Conservation (phyloP, 2,888 invertebrate species). For the Nemotelus pantherinus region DNA sequence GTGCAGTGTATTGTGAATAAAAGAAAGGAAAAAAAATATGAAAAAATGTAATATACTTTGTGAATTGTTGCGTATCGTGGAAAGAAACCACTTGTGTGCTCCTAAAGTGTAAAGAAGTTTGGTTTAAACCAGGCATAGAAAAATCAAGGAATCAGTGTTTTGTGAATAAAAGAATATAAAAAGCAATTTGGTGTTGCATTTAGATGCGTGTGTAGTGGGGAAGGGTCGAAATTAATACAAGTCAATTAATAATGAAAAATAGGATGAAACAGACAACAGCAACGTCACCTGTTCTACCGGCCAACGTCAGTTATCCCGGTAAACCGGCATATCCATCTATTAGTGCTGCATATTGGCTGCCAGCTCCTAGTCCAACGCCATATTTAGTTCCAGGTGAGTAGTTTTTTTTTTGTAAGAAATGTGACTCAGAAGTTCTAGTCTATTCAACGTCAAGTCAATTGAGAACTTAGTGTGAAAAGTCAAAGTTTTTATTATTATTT, state of each 20-base stretch:
- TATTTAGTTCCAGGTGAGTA: constrained; percentile 83
- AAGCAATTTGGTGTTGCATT: too few species aligned
- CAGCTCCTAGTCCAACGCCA: constrained; percentile 80
- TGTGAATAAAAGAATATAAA: too few species aligned
- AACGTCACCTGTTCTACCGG: constrained; percentile 3
- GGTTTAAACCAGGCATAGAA: too few species aligned
- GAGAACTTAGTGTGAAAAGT: too few species aligned
- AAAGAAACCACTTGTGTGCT: background rate
- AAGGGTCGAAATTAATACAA: background rate
- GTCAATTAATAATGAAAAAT: constrained; percentile 54
- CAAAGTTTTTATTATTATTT: too few species aligned
- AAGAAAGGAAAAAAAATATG: background rate
- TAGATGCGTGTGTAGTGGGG: too few species aligned
- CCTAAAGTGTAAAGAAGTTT: background rate
- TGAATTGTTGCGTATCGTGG: background rate
- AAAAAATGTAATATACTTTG: background rate
- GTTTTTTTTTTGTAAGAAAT: too few species aligned
- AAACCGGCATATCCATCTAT: constrained; percentile 75
- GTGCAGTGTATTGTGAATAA: background rate
- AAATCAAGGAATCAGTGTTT: too few species aligned
- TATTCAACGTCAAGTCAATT: too few species aligned
- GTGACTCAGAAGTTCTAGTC: too few species aligned
- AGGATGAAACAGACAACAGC: constrained; percentile 52
- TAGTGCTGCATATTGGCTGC: constrained; percentile 86
- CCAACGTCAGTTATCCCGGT: constrained; percentile 54